phyloP scores from a whole-genome alignment of 2,888 invertebrate species.

The Diplolepis rosae region DNA sequence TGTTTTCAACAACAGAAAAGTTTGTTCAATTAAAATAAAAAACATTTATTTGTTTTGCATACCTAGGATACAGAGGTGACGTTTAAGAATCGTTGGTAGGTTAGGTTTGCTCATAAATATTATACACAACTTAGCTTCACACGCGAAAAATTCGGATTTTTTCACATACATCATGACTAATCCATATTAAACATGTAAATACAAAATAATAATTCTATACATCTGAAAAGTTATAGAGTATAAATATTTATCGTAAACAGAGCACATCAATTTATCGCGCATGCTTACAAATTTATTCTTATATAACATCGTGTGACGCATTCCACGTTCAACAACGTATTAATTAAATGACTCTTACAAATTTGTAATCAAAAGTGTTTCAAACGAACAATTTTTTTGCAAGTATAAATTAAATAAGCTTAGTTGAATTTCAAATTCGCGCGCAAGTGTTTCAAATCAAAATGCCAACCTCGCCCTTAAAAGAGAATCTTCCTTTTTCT shows the following conservation, averaged over 20 bases:
- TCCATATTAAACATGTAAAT: not conserved
- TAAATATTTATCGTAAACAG: not conserved
- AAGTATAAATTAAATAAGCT: not conserved
- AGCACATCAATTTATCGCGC: not conserved
- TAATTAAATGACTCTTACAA: not conserved
- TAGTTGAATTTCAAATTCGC: not conserved
- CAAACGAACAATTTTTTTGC: not conserved
- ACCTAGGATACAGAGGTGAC: too few relatives aligned
- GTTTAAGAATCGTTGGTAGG: not conserved
- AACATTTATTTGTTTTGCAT: not conserved
- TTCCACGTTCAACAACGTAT: not conserved
- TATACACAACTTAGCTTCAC: not conserved
- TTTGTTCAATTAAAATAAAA: too few relatives aligned
- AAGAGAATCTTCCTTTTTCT: not conserved
- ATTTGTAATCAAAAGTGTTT: not conserved
- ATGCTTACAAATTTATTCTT: not conserved
- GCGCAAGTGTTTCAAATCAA: not conserved
- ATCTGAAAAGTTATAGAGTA: not conserved
- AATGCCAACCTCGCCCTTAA: not conserved
- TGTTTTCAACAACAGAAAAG: too few relatives aligned
- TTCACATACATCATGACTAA: not conserved
- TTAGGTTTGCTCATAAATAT: not conserved
- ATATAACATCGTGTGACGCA: not conserved
- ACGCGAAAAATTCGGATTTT: not conserved
- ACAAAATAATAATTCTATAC: not conserved